Percentiles rank a stretch among this genome's conserved stretches.
phyloP scores from a whole-genome alignment of 2,113 vertebrate species.

The Fregetta grallaria region DNA sequence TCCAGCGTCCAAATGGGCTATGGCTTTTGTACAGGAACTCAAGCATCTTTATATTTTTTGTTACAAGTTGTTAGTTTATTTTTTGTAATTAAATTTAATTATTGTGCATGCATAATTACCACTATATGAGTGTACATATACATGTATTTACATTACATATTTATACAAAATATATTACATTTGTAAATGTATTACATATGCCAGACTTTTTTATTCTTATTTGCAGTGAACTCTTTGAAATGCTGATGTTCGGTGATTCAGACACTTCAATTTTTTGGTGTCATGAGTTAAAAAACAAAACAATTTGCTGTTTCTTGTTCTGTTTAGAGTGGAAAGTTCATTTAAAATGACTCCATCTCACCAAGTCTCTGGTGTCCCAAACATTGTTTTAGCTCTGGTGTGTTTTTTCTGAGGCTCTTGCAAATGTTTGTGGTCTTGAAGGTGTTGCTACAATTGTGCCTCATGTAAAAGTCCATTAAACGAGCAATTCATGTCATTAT shows the following conservation, averaged over 20 bases:
- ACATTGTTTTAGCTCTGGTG: neutral
- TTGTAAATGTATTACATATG: neutral
- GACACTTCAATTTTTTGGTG: neutral
- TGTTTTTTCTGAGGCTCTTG: neutral
- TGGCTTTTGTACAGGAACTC: neutral
- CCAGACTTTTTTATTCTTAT: neutral
- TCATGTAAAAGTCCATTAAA: neutral
- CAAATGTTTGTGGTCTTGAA: neutral
- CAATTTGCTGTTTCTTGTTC: neutral
- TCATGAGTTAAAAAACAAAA: neutral
- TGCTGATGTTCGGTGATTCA: neutral
- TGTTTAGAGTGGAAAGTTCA: neutral
- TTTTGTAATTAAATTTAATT: neutral
- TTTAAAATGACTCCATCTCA: neutral
- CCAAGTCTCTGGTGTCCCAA: neutral
- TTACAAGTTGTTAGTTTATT: neutral
- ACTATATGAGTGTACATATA: neutral
- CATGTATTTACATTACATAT: neutral
- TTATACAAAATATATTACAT: neutral
- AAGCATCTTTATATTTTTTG: neutral
- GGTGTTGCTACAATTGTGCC: neutral
- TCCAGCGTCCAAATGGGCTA: neutral
- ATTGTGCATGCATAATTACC: neutral
- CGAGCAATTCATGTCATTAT: neutral
- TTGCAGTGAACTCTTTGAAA: neutral